phyloP scores from a whole-genome alignment of 2,797 vertebrate species.

The Silurus aristotelis region DNA sequence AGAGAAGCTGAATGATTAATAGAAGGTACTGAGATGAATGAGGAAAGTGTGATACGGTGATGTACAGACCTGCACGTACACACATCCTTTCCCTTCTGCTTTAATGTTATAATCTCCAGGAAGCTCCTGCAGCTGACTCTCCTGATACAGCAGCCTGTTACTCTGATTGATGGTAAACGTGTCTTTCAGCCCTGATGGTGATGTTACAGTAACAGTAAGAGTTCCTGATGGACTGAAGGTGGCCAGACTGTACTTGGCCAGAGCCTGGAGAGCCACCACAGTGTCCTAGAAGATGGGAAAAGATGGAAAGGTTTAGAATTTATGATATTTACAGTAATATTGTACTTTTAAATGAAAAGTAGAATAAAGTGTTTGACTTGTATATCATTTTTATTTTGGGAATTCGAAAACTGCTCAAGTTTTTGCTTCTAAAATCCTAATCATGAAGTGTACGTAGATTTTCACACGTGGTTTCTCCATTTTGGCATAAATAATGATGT shows the following conservation, averaged over 20 bases:
- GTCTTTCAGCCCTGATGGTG: conserved; percentile 65
- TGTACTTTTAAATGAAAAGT: too few species aligned
- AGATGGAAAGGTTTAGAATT: too few species aligned
- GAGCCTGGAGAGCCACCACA: conserved; percentile 84
- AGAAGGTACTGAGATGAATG: not conserved
- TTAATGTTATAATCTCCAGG: conserved; percentile 69
- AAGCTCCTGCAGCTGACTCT: conserved; percentile 67
- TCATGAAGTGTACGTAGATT: too few species aligned
- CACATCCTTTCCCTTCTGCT: conserved; percentile 76
- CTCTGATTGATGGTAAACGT: conserved; percentile 71
- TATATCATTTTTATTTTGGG: too few species aligned
- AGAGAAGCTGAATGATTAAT: too few species aligned
- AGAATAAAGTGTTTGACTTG: too few species aligned
- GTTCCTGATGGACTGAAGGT: conserved; percentile 72
- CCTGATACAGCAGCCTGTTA: conserved; percentile 82
- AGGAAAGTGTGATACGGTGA: not conserved
- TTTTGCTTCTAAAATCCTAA: too few species aligned
- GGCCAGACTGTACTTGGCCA: conserved; percentile 78
- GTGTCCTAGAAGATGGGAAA: conserved; percentile 75
- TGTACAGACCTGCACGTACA: conserved; percentile 77
- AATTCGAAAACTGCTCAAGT: too few species aligned
- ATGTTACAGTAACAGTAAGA: conserved; percentile 70
- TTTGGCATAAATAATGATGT: too few species aligned
- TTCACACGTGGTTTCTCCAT: too few species aligned
- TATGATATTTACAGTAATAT: too few species aligned